These are phyloP conservation scores for Zaprionus nigranus DNA, from an alignment of 1,140 invertebrate species.

Conservation along the genomic window DNA sequence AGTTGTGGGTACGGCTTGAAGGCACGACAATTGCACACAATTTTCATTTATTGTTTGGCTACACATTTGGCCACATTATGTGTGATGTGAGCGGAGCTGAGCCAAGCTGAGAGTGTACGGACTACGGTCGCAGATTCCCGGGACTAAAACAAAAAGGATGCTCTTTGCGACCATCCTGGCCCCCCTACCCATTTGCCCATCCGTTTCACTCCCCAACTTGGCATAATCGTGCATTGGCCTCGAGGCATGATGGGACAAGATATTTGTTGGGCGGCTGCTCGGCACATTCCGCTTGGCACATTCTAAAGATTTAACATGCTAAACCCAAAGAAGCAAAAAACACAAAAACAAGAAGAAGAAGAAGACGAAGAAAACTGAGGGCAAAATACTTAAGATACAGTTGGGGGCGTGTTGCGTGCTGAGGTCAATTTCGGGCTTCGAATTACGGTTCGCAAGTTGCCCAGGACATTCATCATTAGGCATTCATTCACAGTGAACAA, in stretches of 20 bases:
- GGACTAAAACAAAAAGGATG: constrained; percentile 56
- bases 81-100: constrained; percentile 40
- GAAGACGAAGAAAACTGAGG: constrained; percentile 2
- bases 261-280: constrained; percentile 17
- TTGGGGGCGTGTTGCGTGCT: constrained; percentile 36
- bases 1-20: constrained; percentile 22
- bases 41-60: constrained; percentile 83
- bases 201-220: not conserved
- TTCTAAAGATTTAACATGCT: constrained; percentile 46
- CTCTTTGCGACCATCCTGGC: not conserved
- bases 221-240: constrained; percentile 66
- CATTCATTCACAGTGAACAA: constrained; percentile 26
- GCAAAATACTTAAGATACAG: constrained; percentile 11
- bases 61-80: constrained; percentile 82
- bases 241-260: constrained; percentile 10
- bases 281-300: constrained; percentile 43
- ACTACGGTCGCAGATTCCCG: not conserved
- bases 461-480: constrained; percentile 54
- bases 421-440: constrained; percentile 40
- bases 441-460: constrained; percentile 39
- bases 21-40: constrained; percentile 81
- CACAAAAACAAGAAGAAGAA: constrained; percentile 8
- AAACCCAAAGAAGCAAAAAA: constrained; percentile 3
- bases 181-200: not conserved
- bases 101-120: not conserved